Percentiles rank a stretch among this genome's conserved stretches.
phyloP scores from a whole-genome alignment of 2,797 vertebrate species.

The Melanotaenia boesemani region DNA sequence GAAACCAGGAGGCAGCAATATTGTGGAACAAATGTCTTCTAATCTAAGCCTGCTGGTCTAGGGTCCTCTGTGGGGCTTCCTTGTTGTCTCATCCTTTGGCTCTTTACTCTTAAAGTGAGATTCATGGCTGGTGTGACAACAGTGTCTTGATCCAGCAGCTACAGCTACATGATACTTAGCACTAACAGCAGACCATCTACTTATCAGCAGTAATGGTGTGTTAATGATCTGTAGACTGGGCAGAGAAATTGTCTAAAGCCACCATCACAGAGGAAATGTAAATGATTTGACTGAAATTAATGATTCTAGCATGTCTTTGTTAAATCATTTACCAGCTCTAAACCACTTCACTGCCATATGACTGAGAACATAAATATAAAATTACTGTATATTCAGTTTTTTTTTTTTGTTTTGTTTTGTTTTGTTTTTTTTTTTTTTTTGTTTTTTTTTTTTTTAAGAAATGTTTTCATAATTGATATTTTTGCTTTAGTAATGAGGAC shows the following conservation, averaged over 20 bases:
- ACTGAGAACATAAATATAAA: no score
- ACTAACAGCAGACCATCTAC: conserved; percentile 3
- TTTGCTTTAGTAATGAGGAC: not conserved
- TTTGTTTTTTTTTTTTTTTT: no score
- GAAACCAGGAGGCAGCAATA: conserved; percentile 90
- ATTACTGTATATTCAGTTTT: no score
- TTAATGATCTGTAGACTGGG: not conserved
- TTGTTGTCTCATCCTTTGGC: conserved; percentile 39
- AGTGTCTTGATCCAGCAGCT: conserved; percentile 14
- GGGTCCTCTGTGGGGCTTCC: conserved; percentile 76
- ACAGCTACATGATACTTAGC: not conserved
- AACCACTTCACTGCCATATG: not conserved
- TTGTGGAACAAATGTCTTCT: conserved; percentile 90
- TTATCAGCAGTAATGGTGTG: not conserved
- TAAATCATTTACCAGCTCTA: not conserved
- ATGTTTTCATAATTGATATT: not conserved
- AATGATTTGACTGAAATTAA: not conserved
- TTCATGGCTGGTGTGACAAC: conserved; percentile 30
- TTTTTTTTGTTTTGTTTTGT: no score
- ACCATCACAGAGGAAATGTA: not conserved
- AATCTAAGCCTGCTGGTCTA: conserved; percentile 88
- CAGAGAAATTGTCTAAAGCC: not conserved
- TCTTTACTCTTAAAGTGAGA: conserved; percentile 37
- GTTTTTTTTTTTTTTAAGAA: no score
- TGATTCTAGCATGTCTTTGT: not conserved